phyloP scores from a whole-genome alignment of 1,140 invertebrate species.

The Rhopalosiphum padi region DNA sequence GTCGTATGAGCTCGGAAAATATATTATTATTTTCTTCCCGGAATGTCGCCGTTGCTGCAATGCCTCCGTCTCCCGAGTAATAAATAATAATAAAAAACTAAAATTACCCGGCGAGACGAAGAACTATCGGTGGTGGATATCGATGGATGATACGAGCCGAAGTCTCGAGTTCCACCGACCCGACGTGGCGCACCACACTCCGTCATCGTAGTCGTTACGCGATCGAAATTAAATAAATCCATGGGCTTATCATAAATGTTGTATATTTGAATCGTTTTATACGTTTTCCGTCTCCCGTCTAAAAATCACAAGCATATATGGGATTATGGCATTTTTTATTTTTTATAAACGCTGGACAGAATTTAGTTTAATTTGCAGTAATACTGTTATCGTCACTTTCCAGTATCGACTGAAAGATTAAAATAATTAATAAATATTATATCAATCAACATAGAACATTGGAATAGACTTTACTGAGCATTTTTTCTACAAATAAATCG shows the following conservation, averaged over 20 bases:
- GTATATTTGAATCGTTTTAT: neutral
- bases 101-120: too few species aligned
- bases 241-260: neutral
- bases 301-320: neutral
- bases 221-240: neutral
- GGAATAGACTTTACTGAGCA: neutral
- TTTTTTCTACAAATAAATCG: neutral
- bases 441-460: neutral
- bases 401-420: neutral
- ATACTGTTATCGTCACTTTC: neutral
- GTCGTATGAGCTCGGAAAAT: neutral
- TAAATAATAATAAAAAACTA: neutral
- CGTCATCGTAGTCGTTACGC: too few species aligned
- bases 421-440: neutral
- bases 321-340: neutral
- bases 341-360: neutral
- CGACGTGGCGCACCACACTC: too few species aligned
- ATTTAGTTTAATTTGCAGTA: neutral
- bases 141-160: too few species aligned
- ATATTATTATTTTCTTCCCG: neutral
- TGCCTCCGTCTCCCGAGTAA: too few species aligned
- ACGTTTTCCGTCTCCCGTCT: neutral
- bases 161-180: too few species aligned
- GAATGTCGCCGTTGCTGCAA: neutral
- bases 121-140: too few species aligned